Conservation (phyloP, 2,888 invertebrate genomes). For the Caenorhabditis imperialis region DNA sequence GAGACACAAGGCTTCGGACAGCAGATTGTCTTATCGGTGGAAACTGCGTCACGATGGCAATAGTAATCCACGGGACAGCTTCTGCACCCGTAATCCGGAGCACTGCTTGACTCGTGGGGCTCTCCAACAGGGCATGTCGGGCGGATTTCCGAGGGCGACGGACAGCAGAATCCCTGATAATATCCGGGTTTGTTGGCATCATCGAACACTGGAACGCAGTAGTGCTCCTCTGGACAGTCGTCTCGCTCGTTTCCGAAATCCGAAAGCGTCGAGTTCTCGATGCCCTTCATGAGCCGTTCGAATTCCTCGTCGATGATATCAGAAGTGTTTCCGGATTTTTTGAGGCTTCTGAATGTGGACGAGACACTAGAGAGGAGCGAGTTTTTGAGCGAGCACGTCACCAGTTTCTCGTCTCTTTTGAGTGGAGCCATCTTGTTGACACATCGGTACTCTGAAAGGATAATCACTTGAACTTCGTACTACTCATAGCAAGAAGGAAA, state of each 20-base stretch:
- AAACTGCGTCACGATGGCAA: conserved; percentile 71
- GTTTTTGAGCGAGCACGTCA: conserved; percentile 59
- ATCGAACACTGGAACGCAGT: conserved; percentile 75
- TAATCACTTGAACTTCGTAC: too few species aligned
- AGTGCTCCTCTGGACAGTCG: conserved; percentile 69
- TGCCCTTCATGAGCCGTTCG: conserved; percentile 35
- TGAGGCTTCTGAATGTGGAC: conserved; percentile 42
- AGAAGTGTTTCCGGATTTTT: conserved; percentile 19
- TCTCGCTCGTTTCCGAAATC: conserved; percentile 37
- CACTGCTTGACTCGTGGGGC: conserved; percentile 67
- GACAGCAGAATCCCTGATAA: conserved; percentile 75
- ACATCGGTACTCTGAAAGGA: conserved; percentile 69
- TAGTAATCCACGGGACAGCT: conserved; percentile 73
- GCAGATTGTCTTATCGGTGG: conserved; percentile 74
- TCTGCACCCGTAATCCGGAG: conserved; percentile 68
- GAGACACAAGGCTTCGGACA: conserved; percentile 76
- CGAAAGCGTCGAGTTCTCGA: conserved; percentile 15
- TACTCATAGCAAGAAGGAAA: too few species aligned
- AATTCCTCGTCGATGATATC: conserved; percentile 36
- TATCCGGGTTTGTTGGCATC: conserved; percentile 67
- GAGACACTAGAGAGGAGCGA: conserved; percentile 18
- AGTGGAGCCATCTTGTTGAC: conserved; percentile 67
- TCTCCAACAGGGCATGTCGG: conserved; percentile 75
- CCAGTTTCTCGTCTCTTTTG: conserved; percentile 60
- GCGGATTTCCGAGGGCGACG: conserved; percentile 67